phyloP scores from a whole-genome alignment of 2,797 vertebrate species.

The Pelochelys cantorii region DNA sequence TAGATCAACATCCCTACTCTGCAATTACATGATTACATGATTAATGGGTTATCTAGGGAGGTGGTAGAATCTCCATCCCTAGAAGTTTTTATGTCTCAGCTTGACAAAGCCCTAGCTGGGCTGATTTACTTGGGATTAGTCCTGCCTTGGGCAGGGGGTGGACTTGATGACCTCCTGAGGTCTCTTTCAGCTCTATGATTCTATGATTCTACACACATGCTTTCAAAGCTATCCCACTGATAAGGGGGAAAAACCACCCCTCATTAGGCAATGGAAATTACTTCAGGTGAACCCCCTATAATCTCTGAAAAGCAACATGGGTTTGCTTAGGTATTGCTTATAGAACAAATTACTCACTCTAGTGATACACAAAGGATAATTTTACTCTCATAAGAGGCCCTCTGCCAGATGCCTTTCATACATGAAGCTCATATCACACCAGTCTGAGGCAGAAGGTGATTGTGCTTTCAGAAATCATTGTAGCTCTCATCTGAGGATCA shows the following conservation, averaged over 20 bases:
- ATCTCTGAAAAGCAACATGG: not conserved
- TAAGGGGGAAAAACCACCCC: not conserved
- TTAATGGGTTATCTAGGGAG: too few relatives aligned
- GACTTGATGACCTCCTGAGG: too few relatives aligned
- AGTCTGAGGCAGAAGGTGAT: not conserved
- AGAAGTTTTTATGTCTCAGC: too few relatives aligned
- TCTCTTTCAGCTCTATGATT: too few relatives aligned
- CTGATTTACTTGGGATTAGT: too few relatives aligned
- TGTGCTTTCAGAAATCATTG: not conserved
- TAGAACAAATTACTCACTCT: not conserved
- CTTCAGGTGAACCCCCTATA: not conserved
- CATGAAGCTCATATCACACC: not conserved
- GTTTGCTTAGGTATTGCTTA: not conserved
- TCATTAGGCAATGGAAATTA: not conserved
- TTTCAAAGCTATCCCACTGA: not conserved
- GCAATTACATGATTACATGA: not conserved
- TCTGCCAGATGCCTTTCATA: not conserved
- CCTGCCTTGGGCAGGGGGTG: too few relatives aligned
- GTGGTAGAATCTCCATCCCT: too few relatives aligned
- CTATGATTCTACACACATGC: not conserved
- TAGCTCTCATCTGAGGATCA: not conserved
- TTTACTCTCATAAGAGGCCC: not conserved
- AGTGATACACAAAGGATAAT: not conserved
- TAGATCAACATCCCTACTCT: not conserved
- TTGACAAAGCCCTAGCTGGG: too few relatives aligned